Conservation (phyloP, 2,797 vertebrate species). For the Ataeniobius toweri region DNA sequence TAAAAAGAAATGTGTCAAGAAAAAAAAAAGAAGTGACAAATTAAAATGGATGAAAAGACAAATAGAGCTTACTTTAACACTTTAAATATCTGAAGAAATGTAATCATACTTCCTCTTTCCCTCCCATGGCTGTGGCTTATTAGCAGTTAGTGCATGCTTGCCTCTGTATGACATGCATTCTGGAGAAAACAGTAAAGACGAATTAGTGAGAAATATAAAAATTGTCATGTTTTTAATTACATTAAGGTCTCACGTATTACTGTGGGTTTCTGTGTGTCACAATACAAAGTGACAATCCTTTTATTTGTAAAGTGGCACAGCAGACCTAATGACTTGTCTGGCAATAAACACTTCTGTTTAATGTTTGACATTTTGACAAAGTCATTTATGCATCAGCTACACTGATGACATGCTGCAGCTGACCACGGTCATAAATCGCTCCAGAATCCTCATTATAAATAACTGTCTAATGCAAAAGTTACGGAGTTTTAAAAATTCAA, state of each 20-base stretch:
- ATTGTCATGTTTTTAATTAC: not conserved
- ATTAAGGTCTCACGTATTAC: not conserved
- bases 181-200: not conserved
- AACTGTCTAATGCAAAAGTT: not conserved
- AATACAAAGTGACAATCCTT: not conserved
- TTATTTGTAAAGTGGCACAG: not conserved
- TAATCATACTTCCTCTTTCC: slow-evolving; percentile 25
- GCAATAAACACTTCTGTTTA: not conserved
- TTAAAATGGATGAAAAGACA: not conserved
- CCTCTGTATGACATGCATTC: not conserved
- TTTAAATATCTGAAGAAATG: not conserved
- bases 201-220: not conserved
- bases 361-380: not conserved
- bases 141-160: slow-evolving; percentile 8
- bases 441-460: not conserved
- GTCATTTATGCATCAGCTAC: not conserved
- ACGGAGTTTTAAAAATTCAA: not conserved
- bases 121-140: slow-evolving; percentile 31
- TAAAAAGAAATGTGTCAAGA: not conserved
- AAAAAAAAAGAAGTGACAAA: not conserved
- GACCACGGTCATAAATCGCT: no score
- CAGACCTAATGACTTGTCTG: not conserved
- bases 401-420: not conserved
- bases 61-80: not conserved
- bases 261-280: not conserved